Percentiles rank a stretch among this genome's conserved stretches.
Evolutionary conservation across 2,113 vertebrate species (phyloP).

Genomic region (Poeciliopsis retropinna): DNA sequence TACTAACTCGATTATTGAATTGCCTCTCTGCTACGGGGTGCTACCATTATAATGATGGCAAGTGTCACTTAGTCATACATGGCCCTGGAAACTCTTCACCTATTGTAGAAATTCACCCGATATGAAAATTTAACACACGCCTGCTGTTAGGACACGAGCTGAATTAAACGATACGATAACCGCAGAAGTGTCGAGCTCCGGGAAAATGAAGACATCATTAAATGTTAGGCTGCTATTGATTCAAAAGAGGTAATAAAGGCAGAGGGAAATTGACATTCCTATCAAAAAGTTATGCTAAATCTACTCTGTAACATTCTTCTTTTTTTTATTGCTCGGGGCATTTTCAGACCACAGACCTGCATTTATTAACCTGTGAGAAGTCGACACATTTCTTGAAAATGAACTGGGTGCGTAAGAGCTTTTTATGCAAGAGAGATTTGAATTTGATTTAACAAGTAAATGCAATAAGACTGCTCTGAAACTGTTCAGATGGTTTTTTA

Average conservation of each 20-base stretch:
- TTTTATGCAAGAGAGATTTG: conserved; percentile 8
- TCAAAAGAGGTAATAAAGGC: conserved; percentile 51
- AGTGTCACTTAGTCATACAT: conserved; percentile 43
- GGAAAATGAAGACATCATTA: conserved; percentile 56
- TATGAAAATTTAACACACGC: conserved; percentile 44
- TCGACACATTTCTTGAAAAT: conserved; percentile 5
- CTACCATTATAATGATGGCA: conserved; percentile 36
- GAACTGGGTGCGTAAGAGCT: background rate
- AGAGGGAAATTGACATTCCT: conserved; percentile 27
- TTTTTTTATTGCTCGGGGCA: conserved; percentile 4
- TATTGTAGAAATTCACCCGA: conserved; percentile 45
- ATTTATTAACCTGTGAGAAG: conserved; percentile 31
- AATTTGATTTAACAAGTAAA: background rate
- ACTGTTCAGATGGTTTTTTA: background rate
- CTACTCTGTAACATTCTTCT: conserved; percentile 20
- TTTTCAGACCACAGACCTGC: conserved; percentile 13
- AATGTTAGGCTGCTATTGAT: conserved; percentile 55
- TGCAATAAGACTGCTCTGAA: background rate
- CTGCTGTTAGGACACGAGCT: conserved; percentile 34
- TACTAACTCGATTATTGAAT: conserved; percentile 46
- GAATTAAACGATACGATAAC: conserved; percentile 21
- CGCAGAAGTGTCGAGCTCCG: conserved; percentile 38
- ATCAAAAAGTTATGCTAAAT: conserved; percentile 51
- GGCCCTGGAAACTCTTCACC: conserved; percentile 36
- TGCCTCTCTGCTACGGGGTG: conserved; percentile 41